Evolutionary conservation across 2,113 vertebrate genomes (phyloP).

Genomic region (Microtus oregoni): DNA sequence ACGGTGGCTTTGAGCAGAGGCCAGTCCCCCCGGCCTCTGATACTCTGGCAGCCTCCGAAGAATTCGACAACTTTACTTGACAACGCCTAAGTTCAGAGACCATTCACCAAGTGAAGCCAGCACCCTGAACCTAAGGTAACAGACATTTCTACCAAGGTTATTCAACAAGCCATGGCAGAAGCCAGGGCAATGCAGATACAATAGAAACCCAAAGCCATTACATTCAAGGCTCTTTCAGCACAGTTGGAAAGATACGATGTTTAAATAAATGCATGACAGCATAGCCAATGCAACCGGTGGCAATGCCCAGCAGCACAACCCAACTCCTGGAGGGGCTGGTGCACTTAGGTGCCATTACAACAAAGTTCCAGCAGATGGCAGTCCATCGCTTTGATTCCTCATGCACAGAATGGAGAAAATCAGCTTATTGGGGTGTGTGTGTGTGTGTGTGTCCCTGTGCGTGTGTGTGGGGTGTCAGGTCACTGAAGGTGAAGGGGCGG

Average conservation of each 20-base stretch:
- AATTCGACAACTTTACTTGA: neutral
- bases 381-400: slow-evolving; percentile 49
- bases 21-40: neutral
- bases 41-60: neutral
- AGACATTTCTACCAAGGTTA: neutral
- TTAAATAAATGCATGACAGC: neutral
- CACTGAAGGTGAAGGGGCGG: neutral
- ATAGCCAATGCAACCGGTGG: neutral
- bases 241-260: neutral
- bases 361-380: slow-evolving; percentile 75
- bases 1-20: neutral
- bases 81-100: neutral
- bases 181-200: neutral
- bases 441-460: neutral
- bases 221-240: neutral
- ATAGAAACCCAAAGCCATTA: neutral
- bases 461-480: neutral
- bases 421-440: neutral
- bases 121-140: neutral
- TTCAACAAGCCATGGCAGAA: neutral
- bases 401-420: neutral
- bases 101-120: neutral
- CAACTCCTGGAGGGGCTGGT: neutral
- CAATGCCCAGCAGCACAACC: accelerated
- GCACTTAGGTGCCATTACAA: neutral